Evolutionary conservation across 2,113 vertebrate genomes (phyloP).

Genomic region (Tachuris rubrigastra): DNA sequence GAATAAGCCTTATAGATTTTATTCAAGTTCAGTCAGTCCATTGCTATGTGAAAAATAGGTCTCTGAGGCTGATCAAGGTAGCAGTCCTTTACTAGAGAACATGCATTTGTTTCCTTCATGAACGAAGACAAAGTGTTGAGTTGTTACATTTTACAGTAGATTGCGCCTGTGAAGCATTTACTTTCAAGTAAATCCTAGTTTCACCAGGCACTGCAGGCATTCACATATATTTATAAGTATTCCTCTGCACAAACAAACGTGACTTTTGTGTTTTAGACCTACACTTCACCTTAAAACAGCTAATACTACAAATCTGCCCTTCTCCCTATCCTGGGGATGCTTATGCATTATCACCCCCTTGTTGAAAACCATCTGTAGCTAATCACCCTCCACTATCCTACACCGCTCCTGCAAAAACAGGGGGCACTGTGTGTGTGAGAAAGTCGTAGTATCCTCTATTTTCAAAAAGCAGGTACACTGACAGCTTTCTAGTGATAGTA

Average conservation of each 20-base stretch:
- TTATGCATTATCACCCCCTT: background rate
- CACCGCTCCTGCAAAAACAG: background rate
- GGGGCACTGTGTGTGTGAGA: fast-evolving
- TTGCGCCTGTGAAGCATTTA: fast-evolving
- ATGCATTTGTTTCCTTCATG: background rate
- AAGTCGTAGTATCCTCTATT: background rate
- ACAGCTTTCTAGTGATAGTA: background rate
- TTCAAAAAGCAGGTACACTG: background rate
- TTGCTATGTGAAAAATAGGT: background rate
- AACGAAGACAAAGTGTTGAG: background rate
- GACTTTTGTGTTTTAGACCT: background rate
- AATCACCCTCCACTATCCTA: background rate
- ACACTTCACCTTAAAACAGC: background rate
- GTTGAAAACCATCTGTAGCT: background rate
- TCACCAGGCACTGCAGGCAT: fast-evolving
- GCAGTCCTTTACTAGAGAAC: background rate
- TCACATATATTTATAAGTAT: background rate
- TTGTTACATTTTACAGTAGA: background rate
- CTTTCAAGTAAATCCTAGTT: background rate
- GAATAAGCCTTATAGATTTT: background rate
- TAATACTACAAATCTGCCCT: background rate
- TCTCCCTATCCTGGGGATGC: background rate
- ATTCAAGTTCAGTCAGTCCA: background rate
- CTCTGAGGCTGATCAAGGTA: background rate
- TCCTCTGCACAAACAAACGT: background rate